Evolutionary conservation across 2,797 vertebrate species (phyloP).

Genomic region (Anolis apletophallus): DNA sequence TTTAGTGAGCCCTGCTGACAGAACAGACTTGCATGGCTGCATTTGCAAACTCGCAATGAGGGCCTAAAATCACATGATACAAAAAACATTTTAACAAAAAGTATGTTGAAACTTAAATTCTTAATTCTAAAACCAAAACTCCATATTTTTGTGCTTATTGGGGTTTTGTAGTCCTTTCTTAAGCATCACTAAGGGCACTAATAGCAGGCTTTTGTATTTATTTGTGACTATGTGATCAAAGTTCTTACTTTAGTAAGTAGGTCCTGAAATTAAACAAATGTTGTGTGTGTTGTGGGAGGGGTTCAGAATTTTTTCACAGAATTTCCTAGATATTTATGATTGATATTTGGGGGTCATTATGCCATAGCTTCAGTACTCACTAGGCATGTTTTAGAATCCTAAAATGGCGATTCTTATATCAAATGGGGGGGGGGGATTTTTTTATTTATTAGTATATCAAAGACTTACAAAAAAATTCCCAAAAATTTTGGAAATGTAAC

Average conservation of each 20-base stretch:
- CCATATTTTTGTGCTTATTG: background rate
- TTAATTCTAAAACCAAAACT: background rate
- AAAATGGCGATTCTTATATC: too few relatives aligned
- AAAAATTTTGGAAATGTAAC: too few relatives aligned
- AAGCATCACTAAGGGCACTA: background rate
- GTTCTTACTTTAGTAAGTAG: background rate
- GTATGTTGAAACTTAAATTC: slow-evolving; percentile 69
- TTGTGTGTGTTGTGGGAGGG: too few relatives aligned
- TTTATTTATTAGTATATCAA: too few relatives aligned
- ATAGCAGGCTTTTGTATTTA: background rate
- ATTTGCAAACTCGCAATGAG: slow-evolving; percentile 67
- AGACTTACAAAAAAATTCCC: too few relatives aligned
- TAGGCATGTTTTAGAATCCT: too few relatives aligned
- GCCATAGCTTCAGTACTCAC: background rate
- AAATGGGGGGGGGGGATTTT: too few relatives aligned
- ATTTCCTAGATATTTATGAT: background rate
- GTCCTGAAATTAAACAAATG: background rate
- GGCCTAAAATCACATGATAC: slow-evolving; percentile 60
- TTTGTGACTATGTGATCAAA: background rate
- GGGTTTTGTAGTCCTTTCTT: background rate
- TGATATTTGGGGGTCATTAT: background rate
- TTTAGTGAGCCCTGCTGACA: slow-evolving; percentile 56
- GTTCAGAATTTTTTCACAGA: background rate
- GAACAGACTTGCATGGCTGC: slow-evolving; percentile 68
- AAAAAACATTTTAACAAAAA: slow-evolving; percentile 50